These are phyloP conservation scores for Didymodactylos carnosus DNA, from an alignment of 2,888 invertebrate species.

Conservation along the genomic window DNA sequence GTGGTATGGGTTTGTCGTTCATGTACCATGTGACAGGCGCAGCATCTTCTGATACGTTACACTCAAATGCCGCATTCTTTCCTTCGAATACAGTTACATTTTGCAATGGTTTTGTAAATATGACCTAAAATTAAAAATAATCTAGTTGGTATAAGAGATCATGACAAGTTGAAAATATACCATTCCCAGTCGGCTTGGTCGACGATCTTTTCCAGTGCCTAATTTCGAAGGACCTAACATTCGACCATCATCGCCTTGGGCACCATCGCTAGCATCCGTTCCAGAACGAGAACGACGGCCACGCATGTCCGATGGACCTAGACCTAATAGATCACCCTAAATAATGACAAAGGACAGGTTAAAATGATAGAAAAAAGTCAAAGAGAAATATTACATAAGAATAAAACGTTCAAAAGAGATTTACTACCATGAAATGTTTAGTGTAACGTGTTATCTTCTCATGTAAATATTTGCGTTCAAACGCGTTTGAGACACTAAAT, in stretches of 20 bases:
- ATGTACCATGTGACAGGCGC: slow-evolving; percentile 12
- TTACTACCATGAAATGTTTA: no score
- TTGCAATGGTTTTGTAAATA: slow-evolving; percentile 5
- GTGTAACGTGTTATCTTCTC: no score
- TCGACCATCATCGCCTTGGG: background rate
- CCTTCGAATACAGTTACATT: slow-evolving; percentile 10
- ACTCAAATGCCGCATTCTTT: slow-evolving; percentile 11
- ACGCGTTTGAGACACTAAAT: no score
- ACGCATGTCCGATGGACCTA: background rate
- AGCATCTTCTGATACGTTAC: slow-evolving; percentile 8
- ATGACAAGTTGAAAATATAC: no score
- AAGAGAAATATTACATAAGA: no score
- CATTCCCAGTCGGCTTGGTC: background rate
- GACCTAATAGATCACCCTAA: background rate
- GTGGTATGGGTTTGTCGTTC: background rate
- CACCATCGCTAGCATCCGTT: background rate
- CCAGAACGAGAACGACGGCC: background rate
- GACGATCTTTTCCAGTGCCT: background rate
- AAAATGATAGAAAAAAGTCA: no score
- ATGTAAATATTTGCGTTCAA: no score
- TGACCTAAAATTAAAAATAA: no score
- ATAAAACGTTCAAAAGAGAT: no score
- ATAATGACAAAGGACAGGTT: no score
- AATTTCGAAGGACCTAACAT: background rate
- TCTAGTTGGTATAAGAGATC: no score